These are phyloP conservation scores for Okapia johnstoni DNA, from an alignment of 2,113 vertebrate genomes.

Conservation along the genomic window DNA sequence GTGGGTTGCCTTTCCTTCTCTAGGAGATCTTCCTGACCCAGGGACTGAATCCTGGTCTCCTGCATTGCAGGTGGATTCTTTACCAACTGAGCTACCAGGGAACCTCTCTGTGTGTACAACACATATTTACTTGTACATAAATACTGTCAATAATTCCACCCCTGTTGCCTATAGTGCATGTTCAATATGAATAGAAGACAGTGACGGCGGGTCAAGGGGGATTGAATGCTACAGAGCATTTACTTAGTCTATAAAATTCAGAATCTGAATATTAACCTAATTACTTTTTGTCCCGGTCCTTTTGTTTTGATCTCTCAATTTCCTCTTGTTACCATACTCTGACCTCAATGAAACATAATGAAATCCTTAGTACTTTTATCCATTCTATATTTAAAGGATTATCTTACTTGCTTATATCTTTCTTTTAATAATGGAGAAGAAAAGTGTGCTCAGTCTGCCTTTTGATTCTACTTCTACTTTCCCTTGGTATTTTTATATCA, in stretches of 20 bases:
- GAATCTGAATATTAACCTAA: neutral
- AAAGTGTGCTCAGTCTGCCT: neutral
- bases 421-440: neutral
- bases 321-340: neutral
- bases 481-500: neutral
- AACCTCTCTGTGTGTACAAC: neutral
- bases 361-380: neutral
- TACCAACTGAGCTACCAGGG: neutral
- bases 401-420: neutral
- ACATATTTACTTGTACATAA: too few species aligned
- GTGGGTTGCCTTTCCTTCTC: neutral
- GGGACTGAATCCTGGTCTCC: neutral
- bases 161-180: neutral
- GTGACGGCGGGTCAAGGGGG: neutral
- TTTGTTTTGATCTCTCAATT: neutral
- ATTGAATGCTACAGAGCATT: neutral
- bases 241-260: neutral
- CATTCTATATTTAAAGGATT: neutral
- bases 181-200: neutral
- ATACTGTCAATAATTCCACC: neutral
- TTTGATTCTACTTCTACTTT: neutral
- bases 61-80: neutral
- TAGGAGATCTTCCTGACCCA: neutral
- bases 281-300: neutral
- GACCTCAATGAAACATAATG: neutral